Base-by-base conservation (phyloP, 2,113 vertebrate genomes). In the Motacilla tschutschensis region DNA sequence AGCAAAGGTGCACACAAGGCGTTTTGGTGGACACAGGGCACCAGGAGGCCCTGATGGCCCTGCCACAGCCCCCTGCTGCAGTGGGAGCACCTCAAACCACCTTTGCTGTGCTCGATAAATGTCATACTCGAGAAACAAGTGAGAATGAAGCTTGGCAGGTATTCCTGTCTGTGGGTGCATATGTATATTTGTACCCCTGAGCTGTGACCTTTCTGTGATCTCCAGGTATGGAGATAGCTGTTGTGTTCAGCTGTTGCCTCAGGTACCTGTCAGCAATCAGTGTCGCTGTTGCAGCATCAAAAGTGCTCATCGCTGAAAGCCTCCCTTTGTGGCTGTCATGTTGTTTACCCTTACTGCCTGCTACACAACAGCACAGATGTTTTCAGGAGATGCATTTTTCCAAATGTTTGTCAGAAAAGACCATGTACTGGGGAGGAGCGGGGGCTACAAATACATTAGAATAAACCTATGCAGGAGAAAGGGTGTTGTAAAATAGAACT, bases 1-100 rank as follows among this genome's bases (percentile, higher is more conserved):
- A 22, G 20, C 8, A 40, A 44, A 87, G 55, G 38, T 77, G 44
- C 8, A 4, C 18, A 28, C 12, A 13, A 67, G 25, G 29, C 22
- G 9, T 64, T 59, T 57, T 51, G 6, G 11, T 73, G 55, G 59
- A 31, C 2, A 3, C 0, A 0, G 51, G 36, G 31, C 31, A 38
- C 24, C 25, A 46, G 41, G 63, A 65, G 24, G 33, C 17, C 33
- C 43, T 48, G 21, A 12, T 54, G 53, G 38, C 43, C n/a, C 24
- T 77, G 46, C 28, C 9, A n/a, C 9, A n/a, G 36, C 8, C 15
- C 12, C 9, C 21, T 83, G 38, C 47, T 55, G 35, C 22, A 35
- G 29, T 8, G 28, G 40, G 51, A 4, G 3, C 35, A 6, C 33
- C 7, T 1, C 53, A 18, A 1, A 17, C 21, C 3, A 3, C 29